Percentiles rank a stretch among this genome's conserved stretches.
Evolutionary conservation across 1,140 invertebrate genomes (phyloP).

Genomic region (Saccostrea echinata): DNA sequence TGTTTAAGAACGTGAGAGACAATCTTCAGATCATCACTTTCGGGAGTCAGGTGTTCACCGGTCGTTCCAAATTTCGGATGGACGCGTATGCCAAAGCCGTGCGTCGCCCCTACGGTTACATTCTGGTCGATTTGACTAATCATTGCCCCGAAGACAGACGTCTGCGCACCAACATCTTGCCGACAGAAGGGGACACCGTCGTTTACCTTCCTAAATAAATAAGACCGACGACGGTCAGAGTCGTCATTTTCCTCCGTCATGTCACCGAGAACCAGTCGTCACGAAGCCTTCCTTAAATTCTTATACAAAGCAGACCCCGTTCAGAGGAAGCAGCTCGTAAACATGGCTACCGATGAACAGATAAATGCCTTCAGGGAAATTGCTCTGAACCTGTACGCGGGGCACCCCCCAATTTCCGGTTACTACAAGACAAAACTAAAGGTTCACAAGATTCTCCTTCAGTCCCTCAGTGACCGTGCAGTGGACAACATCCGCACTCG

Average conservation of each 20-base stretch:
- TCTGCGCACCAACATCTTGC: conserved; percentile 50
- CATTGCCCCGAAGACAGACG: conserved; percentile 30
- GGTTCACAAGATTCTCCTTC: background rate
- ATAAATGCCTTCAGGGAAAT: conserved; percentile 49
- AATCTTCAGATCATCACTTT: conserved; percentile 45
- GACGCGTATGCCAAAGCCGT: conserved; percentile 49
- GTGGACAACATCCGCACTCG: conserved; percentile 22
- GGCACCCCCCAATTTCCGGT: background rate
- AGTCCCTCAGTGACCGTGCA: conserved; percentile 42
- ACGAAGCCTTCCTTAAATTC: conserved; percentile 29
- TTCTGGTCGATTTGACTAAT: conserved; percentile 50
- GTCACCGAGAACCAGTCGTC: conserved; percentile 17
- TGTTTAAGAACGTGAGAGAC: conserved; percentile 54
- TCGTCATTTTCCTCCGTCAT: conserved; percentile 11
- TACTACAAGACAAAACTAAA: conserved; percentile 24
- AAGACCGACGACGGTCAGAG: background rate
- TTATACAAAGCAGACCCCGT: conserved; percentile 4
- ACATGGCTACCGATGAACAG: conserved; percentile 28
- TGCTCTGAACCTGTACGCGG: conserved; percentile 45
- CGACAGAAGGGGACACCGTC: conserved; percentile 21
- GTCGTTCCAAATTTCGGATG: conserved; percentile 20
- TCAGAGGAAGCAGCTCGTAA: conserved; percentile 40
- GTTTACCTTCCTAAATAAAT: conserved; percentile 28
- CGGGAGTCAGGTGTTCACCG: conserved; percentile 51
- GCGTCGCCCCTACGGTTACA: conserved; percentile 42